Conservation (phyloP, 2,888 invertebrate species). For the Eurytoma adleriae region DNA sequence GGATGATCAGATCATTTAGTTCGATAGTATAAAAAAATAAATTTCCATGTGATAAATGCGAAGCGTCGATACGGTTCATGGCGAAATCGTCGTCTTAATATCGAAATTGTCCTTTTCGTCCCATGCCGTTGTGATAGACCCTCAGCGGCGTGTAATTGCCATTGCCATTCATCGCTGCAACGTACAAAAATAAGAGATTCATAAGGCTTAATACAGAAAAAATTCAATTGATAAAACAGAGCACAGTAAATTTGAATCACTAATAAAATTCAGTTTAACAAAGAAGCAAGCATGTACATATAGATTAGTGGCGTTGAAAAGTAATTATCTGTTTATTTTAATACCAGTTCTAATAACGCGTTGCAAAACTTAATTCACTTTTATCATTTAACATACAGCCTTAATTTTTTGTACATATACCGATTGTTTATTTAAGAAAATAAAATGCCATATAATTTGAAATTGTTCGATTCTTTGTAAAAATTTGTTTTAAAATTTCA, state of each 20-base stretch:
- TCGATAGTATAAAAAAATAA: constrained; percentile 56
- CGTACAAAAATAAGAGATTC: constrained; percentile 56
- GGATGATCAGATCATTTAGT: constrained; percentile 33
- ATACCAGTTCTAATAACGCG: too few species aligned
- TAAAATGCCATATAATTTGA: constrained; percentile 28
- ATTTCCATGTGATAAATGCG: constrained; percentile 49
- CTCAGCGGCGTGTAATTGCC: constrained; percentile 88
- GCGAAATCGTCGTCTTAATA: constrained; percentile 77
- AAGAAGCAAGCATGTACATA: not conserved
- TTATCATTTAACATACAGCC: constrained; percentile 17
- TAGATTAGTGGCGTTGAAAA: not conserved
- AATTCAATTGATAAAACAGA: constrained; percentile 16
- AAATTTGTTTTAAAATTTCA: not conserved
- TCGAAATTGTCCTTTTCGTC: constrained; percentile 88
- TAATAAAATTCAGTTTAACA: not conserved
- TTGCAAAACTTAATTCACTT: not conserved
- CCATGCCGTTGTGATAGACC: constrained; percentile 89
- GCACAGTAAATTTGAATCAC: not conserved
- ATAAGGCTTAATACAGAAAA: constrained; percentile 15
- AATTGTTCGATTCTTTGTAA: not conserved
- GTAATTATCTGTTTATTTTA: too few species aligned
- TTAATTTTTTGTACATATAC: constrained; percentile 28
- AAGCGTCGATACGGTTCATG: constrained; percentile 38
- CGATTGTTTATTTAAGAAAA: constrained; percentile 41
- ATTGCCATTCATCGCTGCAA: constrained; percentile 82